Evolutionary conservation across 2,113 vertebrate species (phyloP), one percentile per base, ranked within the genome.

Genomic region (Phrynocephalus versicolor): DNA sequence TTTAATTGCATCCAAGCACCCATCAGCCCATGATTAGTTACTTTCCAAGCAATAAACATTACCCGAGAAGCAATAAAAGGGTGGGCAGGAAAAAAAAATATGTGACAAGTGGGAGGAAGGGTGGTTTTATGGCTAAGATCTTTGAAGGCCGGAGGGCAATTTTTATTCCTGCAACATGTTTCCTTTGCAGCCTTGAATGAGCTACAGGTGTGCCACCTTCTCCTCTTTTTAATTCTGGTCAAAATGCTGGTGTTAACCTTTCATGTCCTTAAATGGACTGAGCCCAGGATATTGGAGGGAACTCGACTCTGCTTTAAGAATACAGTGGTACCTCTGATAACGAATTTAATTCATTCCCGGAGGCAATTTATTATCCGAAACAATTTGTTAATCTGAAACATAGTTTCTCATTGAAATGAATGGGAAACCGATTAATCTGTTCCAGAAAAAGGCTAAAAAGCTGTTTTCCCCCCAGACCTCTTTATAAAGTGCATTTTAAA

Each of bases 31-130:
- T 4, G 57, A 94, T 92, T 93, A 90, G 93, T 91, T 93, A 93
- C 88, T 94, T 95, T 90, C 89, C 74, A 85, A 90, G 94, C 91
- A 93, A 93, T 94, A 92, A 93, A 94, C 93, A 93, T 94, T 94
- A 93, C 94, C 93, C 94, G 92, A 86, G 89, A 95, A 91, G 93
- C 89, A 89, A 94, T 94, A 93, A 94, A 95, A 92, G 83, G 84
- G 90, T 92, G 87, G 92, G 90, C 88, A 92, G 79, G 89, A 65
- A 91, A 89, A 51, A 51, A 51, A 51, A 51, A 85, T 92, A 87
- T 83, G 87, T 94, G 93, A 94, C 88, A 88, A 90, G 83, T 79
- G 65, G 91, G 83, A 91, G 88, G 81, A 90, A 84, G 74, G 67
- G 87, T 70, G 81, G 87, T 87, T 94, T 94, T 90, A 88, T 84